phyloP scores from a whole-genome alignment of 2,797 vertebrate genomes.

The Darevskia nairensis region DNA sequence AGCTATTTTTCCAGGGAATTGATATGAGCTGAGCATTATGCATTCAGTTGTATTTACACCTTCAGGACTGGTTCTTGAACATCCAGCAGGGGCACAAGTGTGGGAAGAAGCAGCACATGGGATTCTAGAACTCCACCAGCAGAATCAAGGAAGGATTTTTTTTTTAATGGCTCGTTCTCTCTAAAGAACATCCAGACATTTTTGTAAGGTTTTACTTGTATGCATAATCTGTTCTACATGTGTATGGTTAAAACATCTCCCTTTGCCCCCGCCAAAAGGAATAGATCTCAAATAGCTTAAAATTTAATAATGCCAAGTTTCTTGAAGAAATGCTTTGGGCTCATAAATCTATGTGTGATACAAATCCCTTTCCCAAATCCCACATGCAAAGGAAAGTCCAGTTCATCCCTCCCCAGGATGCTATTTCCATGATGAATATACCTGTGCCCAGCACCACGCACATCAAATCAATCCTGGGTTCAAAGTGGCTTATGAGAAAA shows the following conservation, averaged over 20 bases:
- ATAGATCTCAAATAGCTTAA: background rate
- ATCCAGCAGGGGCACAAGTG: background rate
- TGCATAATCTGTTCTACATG: background rate
- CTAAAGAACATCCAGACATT: background rate
- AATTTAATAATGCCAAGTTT: background rate
- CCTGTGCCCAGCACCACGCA: background rate
- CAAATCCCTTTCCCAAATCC: background rate
- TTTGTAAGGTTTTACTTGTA: background rate
- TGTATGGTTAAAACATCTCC: background rate
- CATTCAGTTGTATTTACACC: background rate
- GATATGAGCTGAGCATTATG: background rate
- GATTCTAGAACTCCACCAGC: background rate
- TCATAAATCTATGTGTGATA: background rate
- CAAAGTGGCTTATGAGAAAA: constrained; percentile 1
- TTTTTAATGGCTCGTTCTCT: background rate
- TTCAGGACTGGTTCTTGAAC: background rate
- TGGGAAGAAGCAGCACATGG: background rate
- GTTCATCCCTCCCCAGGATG: background rate
- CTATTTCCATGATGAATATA: background rate
- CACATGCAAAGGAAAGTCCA: background rate
- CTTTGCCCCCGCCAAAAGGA: background rate
- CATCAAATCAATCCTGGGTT: background rate
- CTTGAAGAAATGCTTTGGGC: background rate
- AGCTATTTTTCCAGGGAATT: background rate
- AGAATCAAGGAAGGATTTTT: background rate